Conservation (phyloP, 2,888 invertebrate species). For the Boloria euphrosyne region DNA sequence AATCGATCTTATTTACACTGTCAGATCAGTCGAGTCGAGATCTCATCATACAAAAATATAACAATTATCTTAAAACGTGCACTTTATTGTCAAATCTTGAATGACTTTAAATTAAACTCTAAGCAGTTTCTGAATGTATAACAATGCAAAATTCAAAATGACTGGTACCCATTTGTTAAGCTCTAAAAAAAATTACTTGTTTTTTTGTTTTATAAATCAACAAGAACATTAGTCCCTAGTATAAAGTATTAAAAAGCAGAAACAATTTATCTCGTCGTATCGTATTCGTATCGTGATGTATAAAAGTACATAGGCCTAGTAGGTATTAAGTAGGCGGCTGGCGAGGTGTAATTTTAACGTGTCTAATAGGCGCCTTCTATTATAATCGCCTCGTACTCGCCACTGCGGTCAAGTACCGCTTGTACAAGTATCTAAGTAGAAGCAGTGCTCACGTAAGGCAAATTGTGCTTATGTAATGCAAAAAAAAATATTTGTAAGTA, state of each 20-base stretch:
- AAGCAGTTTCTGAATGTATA: too few species aligned
- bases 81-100: too few species aligned
- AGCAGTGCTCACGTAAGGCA: slow-evolving; percentile 19
- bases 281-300: slow-evolving; percentile 35
- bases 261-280: slow-evolving; percentile 18
- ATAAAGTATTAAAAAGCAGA: neutral
- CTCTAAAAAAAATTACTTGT: too few species aligned
- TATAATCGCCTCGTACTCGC: slow-evolving; percentile 28
- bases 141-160: too few species aligned
- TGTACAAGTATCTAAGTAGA: neutral
- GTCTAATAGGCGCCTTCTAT: slow-evolving; percentile 48
- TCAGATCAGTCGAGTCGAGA: slow-evolving; percentile 12
- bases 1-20: slow-evolving; percentile 30
- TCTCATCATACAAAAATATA: too few species aligned
- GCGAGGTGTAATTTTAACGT: slow-evolving; percentile 61
- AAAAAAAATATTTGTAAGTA: slow-evolving; percentile 11
- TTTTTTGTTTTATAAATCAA: neutral
- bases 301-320: slow-evolving; percentile 30
- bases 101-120: too few species aligned
- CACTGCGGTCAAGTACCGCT: slow-evolving; percentile 31
- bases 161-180: too few species aligned
- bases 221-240: neutral
- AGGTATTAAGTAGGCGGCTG: slow-evolving; percentile 45
- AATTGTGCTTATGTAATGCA: neutral
- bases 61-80: too few species aligned